phyloP scores from a whole-genome alignment of 2,888 invertebrate genomes.

The Calameuta idolon region DNA sequence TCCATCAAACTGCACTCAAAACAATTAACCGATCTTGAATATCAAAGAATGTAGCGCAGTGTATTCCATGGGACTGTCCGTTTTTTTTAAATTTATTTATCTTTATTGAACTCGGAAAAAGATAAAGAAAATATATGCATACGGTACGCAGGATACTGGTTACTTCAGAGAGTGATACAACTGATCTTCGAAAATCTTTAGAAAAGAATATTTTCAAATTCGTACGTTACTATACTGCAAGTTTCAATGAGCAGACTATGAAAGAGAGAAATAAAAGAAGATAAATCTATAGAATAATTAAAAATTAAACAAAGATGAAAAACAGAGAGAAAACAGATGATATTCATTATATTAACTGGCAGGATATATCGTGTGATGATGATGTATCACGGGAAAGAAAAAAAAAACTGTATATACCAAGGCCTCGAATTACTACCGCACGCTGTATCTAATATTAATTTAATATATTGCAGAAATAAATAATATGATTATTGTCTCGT shows the following conservation, averaged over 20 bases:
- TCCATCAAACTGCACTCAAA: not conserved
- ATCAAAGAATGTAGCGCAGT: not conserved
- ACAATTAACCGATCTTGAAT: not conserved
- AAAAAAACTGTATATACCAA: conserved; percentile 56
- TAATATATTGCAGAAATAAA: conserved; percentile 63
- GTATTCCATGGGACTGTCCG: not conserved
- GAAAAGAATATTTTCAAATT: not conserved
- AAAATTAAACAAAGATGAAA: conserved; percentile 5
- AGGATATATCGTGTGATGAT: not conserved
- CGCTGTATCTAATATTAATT: conserved; percentile 61
- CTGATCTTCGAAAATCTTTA: not conserved
- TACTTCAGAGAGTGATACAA: not conserved
- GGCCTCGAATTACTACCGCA: conserved; percentile 56
- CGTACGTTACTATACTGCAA: not conserved
- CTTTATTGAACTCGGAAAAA: not conserved
- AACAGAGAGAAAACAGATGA: conserved; percentile 29
- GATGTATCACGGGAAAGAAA: not conserved
- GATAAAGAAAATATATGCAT: not conserved
- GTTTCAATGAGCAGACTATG: conserved; percentile 16
- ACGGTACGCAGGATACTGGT: not conserved
- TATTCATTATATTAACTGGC: not conserved
- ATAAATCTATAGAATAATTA: conserved; percentile 21
- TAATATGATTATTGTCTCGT: not conserved
- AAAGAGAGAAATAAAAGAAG: conserved; percentile 18
- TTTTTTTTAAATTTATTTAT: not conserved